These are phyloP conservation scores for Scaptodrosophila lebanonensis DNA, from an alignment of 1,140 invertebrate genomes.

Conservation along the genomic window DNA sequence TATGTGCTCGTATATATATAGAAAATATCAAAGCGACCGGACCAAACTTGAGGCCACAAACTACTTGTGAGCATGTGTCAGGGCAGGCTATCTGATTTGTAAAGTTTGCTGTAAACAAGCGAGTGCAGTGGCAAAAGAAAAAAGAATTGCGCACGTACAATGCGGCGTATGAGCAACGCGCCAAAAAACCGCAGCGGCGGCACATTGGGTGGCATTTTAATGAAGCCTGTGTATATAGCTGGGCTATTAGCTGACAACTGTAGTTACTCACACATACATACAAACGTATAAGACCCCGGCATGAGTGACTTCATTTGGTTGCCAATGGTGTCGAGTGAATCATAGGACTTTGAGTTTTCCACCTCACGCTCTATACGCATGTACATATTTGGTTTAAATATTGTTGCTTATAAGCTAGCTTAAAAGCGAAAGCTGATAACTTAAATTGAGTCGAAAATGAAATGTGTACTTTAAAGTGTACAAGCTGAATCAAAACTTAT, in stretches of 20 bases:
- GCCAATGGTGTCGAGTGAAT: no score
- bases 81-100: slow-evolving; percentile 63
- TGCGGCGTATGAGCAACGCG: slow-evolving; percentile 41
- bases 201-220: slow-evolving; percentile 53
- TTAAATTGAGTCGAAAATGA: no score
- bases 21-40: slow-evolving; percentile 55
- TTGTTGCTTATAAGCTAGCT: no score
- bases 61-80: no score
- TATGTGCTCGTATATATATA: slow-evolving; percentile 22
- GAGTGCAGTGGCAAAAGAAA: slow-evolving; percentile 7
- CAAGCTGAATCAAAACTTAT: no score
- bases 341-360: no score
- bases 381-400: no score
- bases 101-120: slow-evolving; percentile 17
- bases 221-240: neutral
- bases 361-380: neutral
- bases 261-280: slow-evolving; percentile 17
- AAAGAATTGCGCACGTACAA: slow-evolving; percentile 25
- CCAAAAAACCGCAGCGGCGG: slow-evolving; percentile 25
- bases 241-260: slow-evolving; percentile 17
- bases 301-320: no score
- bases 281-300: no score
- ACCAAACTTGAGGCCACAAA: slow-evolving; percentile 15
- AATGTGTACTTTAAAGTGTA: no score
- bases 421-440: no score